phyloP scores from a whole-genome alignment of 2,113 vertebrate genomes.

The Cyanoramphus novaezelandiae region DNA sequence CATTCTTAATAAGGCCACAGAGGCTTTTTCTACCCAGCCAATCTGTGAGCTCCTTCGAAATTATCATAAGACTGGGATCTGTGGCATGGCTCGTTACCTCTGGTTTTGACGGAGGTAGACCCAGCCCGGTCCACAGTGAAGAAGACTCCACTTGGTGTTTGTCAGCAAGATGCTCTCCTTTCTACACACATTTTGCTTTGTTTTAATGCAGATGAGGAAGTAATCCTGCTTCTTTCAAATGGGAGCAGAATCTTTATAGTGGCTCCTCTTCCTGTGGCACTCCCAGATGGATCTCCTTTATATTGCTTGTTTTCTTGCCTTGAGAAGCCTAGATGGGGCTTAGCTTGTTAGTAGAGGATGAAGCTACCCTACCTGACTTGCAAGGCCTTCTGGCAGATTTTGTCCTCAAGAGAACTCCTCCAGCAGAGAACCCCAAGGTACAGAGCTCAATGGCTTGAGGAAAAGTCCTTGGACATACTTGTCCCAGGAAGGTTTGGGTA shows the following conservation, averaged over 20 bases:
- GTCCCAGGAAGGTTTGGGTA: not conserved
- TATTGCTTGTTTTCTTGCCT: not conserved
- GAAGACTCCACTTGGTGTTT: not conserved
- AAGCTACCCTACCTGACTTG: not conserved
- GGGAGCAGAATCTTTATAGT: not conserved
- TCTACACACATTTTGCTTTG: not conserved
- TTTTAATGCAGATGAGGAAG: not conserved
- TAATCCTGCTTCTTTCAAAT: not conserved
- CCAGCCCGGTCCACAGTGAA: not conserved
- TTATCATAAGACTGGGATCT: not conserved
- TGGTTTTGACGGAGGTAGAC: not conserved
- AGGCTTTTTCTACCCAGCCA: accelerated
- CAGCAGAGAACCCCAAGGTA: not conserved
- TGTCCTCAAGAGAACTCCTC: not conserved
- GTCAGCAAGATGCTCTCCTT: not conserved
- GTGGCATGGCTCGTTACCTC: accelerated
- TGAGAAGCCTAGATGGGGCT: not conserved
- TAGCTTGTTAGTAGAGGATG: not conserved
- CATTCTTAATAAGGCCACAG: not conserved
- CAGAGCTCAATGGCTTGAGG: not conserved
- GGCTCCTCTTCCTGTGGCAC: not conserved
- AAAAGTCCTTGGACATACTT: not conserved
- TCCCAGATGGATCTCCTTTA: not conserved
- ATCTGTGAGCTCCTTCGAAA: not conserved
- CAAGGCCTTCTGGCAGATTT: not conserved